Evolutionary conservation across 2,113 vertebrate genomes (phyloP).

Genomic region (Rostratula benghalensis): DNA sequence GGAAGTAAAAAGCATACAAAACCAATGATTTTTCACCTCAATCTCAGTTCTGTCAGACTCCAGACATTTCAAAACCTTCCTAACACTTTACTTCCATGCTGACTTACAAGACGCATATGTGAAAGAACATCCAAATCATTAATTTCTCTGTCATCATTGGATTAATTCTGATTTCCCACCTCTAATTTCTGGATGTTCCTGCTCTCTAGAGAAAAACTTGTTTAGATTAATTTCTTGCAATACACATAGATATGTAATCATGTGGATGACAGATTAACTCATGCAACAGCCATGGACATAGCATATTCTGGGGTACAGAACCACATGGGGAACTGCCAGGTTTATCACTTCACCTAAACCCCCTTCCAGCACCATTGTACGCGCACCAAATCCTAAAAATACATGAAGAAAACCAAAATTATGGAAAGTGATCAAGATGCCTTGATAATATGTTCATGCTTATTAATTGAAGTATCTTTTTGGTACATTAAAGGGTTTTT

Average conservation of each 20-base stretch:
- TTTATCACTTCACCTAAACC: neutral
- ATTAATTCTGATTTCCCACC: neutral
- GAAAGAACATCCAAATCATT: neutral
- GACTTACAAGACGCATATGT: rapidly evolving
- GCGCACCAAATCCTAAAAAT: neutral
- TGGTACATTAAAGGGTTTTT: neutral
- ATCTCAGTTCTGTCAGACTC: neutral
- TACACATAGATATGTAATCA: neutral
- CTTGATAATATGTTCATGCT: neutral
- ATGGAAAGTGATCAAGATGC: neutral
- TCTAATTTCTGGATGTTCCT: neutral
- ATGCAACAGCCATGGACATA: neutral
- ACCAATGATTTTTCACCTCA: neutral
- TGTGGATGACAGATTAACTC: neutral
- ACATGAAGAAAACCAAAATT: neutral
- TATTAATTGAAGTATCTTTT: neutral
- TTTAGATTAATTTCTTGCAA: neutral
- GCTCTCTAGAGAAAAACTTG: neutral
- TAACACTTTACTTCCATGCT: neutral
- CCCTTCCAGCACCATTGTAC: neutral
- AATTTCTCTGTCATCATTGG: neutral
- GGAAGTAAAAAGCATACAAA: neutral
- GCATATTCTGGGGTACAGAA: neutral
- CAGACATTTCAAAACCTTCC: neutral
- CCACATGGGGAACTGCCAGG: neutral